Evolutionary conservation across 2,113 vertebrate genomes (phyloP).

Genomic region (Hemichromis elongatus): DNA sequence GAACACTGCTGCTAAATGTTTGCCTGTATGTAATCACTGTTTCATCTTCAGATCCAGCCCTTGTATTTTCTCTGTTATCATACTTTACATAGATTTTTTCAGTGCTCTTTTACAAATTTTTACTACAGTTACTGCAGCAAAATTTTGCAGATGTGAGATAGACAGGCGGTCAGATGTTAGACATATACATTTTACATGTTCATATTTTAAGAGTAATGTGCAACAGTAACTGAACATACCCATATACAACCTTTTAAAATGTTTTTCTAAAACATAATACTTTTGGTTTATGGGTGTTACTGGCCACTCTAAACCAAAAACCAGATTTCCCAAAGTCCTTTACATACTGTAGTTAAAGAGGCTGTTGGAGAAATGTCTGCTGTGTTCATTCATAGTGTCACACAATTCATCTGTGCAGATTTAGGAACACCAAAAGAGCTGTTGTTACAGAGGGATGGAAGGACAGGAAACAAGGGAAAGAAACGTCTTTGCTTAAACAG

Average conservation of each 20-base stretch:
- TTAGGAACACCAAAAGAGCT: not conserved
- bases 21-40: not conserved
- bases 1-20: not conserved
- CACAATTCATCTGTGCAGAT: not conserved
- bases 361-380: not conserved
- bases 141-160: not conserved
- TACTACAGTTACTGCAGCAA: not conserved
- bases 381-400: not conserved
- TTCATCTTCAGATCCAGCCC: not conserved
- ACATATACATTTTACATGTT: not conserved
- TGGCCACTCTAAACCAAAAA: not conserved
- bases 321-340: not conserved
- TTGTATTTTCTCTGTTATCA: not conserved
- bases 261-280: not conserved
- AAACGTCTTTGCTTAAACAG: not conserved
- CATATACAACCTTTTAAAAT: not conserved
- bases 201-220: not conserved
- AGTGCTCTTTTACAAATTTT: not conserved
- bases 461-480: not conserved
- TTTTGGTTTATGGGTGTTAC: not conserved
- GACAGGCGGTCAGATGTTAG: not conserved
- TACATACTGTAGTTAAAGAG: not conserved
- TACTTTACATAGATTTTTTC: not conserved
- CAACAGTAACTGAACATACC: not conserved
- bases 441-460: not conserved